Evolutionary conservation across 2,888 invertebrate genomes (phyloP), one percentile per base, ranked within the genome.

Genomic region (Agrotis exclamationis): DNA sequence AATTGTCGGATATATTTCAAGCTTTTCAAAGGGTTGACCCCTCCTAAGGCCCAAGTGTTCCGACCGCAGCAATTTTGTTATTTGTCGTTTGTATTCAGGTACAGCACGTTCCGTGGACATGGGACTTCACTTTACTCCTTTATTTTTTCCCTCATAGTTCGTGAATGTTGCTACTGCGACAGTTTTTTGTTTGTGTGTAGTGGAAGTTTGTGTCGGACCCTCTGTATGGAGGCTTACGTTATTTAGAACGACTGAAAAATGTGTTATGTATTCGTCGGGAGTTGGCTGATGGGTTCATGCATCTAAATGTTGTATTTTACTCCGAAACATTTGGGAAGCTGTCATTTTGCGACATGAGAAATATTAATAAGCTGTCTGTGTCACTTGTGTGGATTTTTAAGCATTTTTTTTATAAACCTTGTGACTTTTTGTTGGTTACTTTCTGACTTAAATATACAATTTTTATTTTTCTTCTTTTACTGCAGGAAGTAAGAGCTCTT

Each of bases 11-110:
- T 74, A 82, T 82, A 82, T 79, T 80, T 80, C 74, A 81, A 83
- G 80, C 80, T 85, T 87, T 85, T 80, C 83, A 87, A 88, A 90
- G 87, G 88, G 88, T 88, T 86, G 80, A 81, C 80, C 83, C 68
- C 74, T 64, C 62, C 67, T 53, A 76, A 75, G 74, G 70, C 63
- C 51, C 53, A 63, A 76, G 76, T 81, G 73, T 76, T 75, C 62
- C 67, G 76, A 82, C 85, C 87, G 81, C 87, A 88, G 85, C 87
- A 87, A 80, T 89, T 89, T 88, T 85, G 86, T 90, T 89, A 88
- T 87, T 84, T 83, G 88, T 90, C 90, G 90, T 94, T 93, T 92
- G 91, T 93, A 94, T 93, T 92, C 93, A 88, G 87, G 79, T 87
- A 86, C 86, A 87, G 83, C 88, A 88, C 89, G 91, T 88, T 86